Evolutionary conservation across 2,888 invertebrate genomes (phyloP), one percentile per base, ranked within the genome.

Genomic region (Azorinus chamasolen): DNA sequence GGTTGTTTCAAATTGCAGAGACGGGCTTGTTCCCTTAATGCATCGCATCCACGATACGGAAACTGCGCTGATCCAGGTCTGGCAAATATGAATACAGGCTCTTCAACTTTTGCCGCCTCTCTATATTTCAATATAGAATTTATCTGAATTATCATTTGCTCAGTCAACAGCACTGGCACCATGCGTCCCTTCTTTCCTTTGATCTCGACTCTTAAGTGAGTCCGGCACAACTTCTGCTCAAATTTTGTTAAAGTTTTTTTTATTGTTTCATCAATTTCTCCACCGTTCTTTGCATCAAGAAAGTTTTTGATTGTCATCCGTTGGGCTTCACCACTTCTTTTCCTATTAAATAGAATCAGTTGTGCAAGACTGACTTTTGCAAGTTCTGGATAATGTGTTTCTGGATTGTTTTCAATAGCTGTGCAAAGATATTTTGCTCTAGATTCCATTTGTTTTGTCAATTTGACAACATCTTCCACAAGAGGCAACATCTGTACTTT

Each of bases 241-340:
- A 79, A 70, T 24, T 58, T 63, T 63, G 8, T 75, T 18, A 79
- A 48, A 0, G 58, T 51, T 14, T 37, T 45, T 51, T 58, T 51
- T 1, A 73, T 27, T 14, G 51, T 50, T 16, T 25, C 24, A 50
- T 72, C 77, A 10, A 37, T 37, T 43, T 22, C 20, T 16, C 66
- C 65, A 27, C 65, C 53, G 12, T 1, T 48, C 25, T 54, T 39
- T 2, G 57, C 55, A 48, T 71, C 57, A 10, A 5, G n/a, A 45
- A 64, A 72, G 4, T 27, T 24, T 18, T 59, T 54, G 18, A 75
- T 12, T 16, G 75, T 75, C 64, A 79, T 75, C 61, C 78, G 65
- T 58, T 75, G 50, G 72, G 61, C 57, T 63, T 81, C 63, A 51
- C 95, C 46, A 96, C 94, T 92, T 97, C 97, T 71, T 95, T 95